Evolutionary conservation across 2,113 vertebrate species (phyloP), one percentile per base, ranked within the genome.

Genomic region (Tapirus terrestris): DNA sequence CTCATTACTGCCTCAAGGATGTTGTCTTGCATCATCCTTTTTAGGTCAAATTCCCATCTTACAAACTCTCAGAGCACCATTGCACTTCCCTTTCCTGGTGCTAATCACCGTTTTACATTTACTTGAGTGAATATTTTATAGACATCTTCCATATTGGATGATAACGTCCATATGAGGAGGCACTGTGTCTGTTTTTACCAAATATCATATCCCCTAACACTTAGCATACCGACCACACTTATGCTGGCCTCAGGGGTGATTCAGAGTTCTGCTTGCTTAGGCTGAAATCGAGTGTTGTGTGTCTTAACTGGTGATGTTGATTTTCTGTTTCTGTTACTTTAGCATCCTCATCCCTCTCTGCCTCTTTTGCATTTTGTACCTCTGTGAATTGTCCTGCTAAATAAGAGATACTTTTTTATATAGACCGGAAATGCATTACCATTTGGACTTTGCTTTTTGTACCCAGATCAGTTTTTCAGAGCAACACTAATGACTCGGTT

Each of bases 181-280:
- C 12, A 45, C 25, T 83, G 27, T 11, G 0, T 79, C 51, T 89
- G 8, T 39, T 79, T 96, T 87, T 75, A 80, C 68, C 67, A 89
- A 72, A 39, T 70, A 51, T 5, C 80, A 4, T 14, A 9, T 84
- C 31, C 6, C 11, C 18, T 39, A 65, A 53, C 0, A 29, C 4
- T 58, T 45, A 89, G 7, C 31, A 20, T 1, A 77, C 21, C 23
- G 14, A 70, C 29, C 13, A 17, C 23, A 53, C n/a, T 58, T 61
- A 33, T 14, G 27, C 12, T 58, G 27, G 29, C 6, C n/a, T 61
- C 12, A 39, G 29, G n/a, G 36, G 11, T 79, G n/a, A 90, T n/a
- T 83, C 61, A 29, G 36, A 72, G 29, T 87, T 97, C 68, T 95
- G n/a, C 48, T 76, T 87, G 14, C 68, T 87, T 79, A 33, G 79